Base-by-base conservation (phyloP, 2,113 vertebrate species). In the Mastomys coucha region DNA sequence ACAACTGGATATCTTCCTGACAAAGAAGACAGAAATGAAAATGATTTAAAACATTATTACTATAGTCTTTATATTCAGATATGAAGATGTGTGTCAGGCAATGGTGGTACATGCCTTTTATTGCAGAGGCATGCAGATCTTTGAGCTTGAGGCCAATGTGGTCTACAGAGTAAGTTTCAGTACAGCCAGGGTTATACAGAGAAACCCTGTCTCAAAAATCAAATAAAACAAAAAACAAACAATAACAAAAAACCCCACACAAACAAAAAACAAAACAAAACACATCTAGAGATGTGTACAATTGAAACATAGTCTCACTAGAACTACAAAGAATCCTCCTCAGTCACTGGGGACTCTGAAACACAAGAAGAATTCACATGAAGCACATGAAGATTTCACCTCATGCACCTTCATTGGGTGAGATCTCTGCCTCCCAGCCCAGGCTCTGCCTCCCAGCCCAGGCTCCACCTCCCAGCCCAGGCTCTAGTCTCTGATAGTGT, bases 21-120 rank as follows among this genome's bases (percentile, higher is more conserved):
- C 91, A 91, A 92, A 73, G 36, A 78, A 2, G 31, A 53, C 33
- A 49, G 12, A 89, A 31, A 88, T 63, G 49, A n/a, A 70, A 89
- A 58, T 73, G 22, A 86, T 60, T 91, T 95, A 76, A 93, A 88
- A 76, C 8, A 95, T 22, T 58, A 91, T 72, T 77, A 91, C 53
- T 70, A 49, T 4, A 69, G 39, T 45, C 88, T 31, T 89, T 89
- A 87, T 42, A 88, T 20, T 86, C 80, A 88, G 85, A 80, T 51
- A 16, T 88, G n/a, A 22, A 90, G 12, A 80, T 76, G 49, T 82
- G 13, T 2, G 10, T 53, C 1, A 36, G 53, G 17, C 1, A 5
- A 53, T 80, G 78, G 78, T 24, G 6, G 80, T 5, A 1, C 56
- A 82, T 0, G 24, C 6, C 53, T 82, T 82, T 82, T 39, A 39